A percentile compares a stretch with the other conserved stretches of the same genome.
These are phyloP conservation scores for Melolontha melolontha DNA, from an alignment of 2,888 invertebrate genomes.

Conservation along the genomic window DNA sequence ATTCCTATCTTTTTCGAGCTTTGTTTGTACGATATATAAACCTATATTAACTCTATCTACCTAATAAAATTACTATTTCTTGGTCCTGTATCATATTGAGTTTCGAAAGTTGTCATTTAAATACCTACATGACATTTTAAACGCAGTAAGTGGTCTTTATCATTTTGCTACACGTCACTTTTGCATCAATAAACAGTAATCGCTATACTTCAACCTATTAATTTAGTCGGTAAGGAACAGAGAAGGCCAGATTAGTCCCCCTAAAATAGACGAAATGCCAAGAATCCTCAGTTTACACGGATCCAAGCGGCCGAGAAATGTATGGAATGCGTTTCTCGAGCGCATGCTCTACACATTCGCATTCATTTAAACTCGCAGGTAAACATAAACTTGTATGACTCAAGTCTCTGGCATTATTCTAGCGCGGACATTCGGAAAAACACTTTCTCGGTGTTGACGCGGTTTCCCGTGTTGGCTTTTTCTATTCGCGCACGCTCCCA, in stretches of 20 bases:
- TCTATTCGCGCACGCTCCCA: slow-evolving; percentile 24
- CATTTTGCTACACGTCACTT: neutral
- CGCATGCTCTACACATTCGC: slow-evolving; percentile 55
- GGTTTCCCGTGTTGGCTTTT: slow-evolving; percentile 25
- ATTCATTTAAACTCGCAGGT: slow-evolving; percentile 58
- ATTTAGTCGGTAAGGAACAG: neutral
- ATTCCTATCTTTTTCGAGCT: too few species aligned
- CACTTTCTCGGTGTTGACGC: slow-evolving; percentile 45
- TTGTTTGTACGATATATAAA: too few species aligned
- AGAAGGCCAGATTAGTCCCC: slow-evolving; percentile 30
- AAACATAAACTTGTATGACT: slow-evolving; percentile 60
- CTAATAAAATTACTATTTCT: too few species aligned
- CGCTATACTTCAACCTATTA: slow-evolving; percentile 4
- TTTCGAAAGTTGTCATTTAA: neutral
- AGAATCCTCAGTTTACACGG: slow-evolving; percentile 58
- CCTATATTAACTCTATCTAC: too few species aligned
- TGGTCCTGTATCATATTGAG: too few species aligned
- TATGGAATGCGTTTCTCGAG: slow-evolving; percentile 52
- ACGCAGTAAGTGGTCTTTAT: neutral
- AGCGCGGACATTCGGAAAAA: slow-evolving; percentile 45
- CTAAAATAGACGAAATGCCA: slow-evolving; percentile 50
- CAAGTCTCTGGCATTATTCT: slow-evolving; percentile 50
- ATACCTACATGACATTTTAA: neutral
- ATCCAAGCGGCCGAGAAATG: slow-evolving; percentile 51
- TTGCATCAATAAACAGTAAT: neutral